Evolutionary conservation across 2,888 invertebrate genomes (phyloP), one percentile per base, ranked within the genome.

Genomic region (Ornithoptera alexandrae): DNA sequence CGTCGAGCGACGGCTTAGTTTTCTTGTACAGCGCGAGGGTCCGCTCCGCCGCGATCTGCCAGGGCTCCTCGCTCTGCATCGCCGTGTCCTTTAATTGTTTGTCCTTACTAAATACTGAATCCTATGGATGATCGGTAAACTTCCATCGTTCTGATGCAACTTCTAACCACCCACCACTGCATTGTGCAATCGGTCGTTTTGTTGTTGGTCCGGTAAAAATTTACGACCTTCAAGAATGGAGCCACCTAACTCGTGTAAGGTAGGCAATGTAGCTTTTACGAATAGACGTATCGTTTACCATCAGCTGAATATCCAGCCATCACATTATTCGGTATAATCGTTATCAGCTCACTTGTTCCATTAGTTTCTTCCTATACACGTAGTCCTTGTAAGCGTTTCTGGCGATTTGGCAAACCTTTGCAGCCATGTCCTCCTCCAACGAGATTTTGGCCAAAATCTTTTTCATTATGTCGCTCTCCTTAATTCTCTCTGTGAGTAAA

Each of bases 301-400:
- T 39, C 10, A 7, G 8, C 8, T 39, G 39, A 39, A 39, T 10
- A 39, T 39, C 10, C 7, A 39, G 10, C 10, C 39, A 10, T 10
- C 39, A 7, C 10, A 10, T 10, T 8, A 7, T 39, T 39, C 7
- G 39, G 1, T 39, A 39, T 39, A 39, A 57, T 50, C 8, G n/a
- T 17, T 18, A 57, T 18, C 6, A 64, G 62, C 15, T 69, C 71
- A 90, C 91, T 84, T 85, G 78, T 72, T 85, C 78, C 71, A 92
- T 71, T 10, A 85, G 57, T 30, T 82, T 84, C 81, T 86, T 91
- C 58, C 87, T 81, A 68, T 90, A 92, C 87, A 89, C 89, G 69
- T 89, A 92, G 64, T 92, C 91, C 0, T 85, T 81, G 75, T 88
- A 90, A 0, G 90, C 87, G 56, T 91, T 91, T 46, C 92, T 84